Conservation (phyloP, 2,113 vertebrate genomes). For the Stegastes partitus region DNA sequence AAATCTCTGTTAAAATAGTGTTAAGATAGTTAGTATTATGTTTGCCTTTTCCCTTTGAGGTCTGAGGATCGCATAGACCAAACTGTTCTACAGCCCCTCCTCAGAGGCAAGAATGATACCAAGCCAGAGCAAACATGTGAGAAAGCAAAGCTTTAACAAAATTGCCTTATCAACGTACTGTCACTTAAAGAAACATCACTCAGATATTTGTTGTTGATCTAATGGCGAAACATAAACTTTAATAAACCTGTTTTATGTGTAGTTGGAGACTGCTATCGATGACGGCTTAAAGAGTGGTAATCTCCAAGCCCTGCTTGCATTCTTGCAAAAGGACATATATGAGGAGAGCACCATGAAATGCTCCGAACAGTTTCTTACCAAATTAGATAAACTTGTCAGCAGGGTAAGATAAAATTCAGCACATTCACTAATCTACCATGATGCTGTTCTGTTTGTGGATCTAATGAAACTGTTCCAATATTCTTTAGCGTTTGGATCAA, state of each 20-base stretch:
- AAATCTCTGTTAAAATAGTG: neutral
- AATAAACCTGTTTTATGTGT: constrained; percentile 47
- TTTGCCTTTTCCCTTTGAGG: neutral
- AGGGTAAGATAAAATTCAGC: constrained; percentile 81
- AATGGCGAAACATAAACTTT: neutral
- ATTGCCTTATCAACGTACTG: neutral
- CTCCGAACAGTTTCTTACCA: constrained; percentile 89
- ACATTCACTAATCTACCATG: neutral
- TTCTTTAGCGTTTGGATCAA: constrained; percentile 86
- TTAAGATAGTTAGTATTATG: neutral
- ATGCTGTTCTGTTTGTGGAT: neutral
- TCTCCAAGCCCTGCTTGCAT: constrained; percentile 82
- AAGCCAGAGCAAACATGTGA: constrained; percentile 64
- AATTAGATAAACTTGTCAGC: constrained; percentile 90
- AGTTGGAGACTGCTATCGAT: constrained; percentile 91
- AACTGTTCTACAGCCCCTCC: neutral
- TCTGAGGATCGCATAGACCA: neutral
- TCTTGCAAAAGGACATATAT: constrained; percentile 82
- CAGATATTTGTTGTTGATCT: neutral
- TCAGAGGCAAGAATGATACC: constrained; percentile 59
- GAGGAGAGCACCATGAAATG: constrained; percentile 85
- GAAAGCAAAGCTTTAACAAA: neutral
- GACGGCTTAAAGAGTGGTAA: constrained; percentile 86
- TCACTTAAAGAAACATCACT: neutral
- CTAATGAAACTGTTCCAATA: neutral